These are phyloP conservation scores for Microcebus lehilahytsara DNA, from an alignment of 2,113 vertebrate species.

Conservation along the genomic window DNA sequence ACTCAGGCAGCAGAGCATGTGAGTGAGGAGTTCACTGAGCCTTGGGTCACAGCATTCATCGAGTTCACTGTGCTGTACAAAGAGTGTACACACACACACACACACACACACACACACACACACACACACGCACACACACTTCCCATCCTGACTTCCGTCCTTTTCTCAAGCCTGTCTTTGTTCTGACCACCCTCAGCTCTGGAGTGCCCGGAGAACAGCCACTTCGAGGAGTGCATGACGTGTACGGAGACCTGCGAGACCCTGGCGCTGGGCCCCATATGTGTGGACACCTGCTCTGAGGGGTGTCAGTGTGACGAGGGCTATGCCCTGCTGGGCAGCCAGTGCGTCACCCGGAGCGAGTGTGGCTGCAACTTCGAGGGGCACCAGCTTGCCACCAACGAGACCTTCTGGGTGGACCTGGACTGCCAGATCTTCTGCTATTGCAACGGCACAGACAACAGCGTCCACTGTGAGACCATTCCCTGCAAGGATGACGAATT, in stretches of 20 bases:
- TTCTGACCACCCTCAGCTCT: constrained; percentile 86
- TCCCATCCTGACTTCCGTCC: background rate
- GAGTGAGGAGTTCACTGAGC: background rate
- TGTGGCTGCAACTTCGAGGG: constrained; percentile 94
- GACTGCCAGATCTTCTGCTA: constrained; percentile 97
- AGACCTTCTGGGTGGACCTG: constrained; percentile 96
- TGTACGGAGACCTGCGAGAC: constrained; percentile 93
- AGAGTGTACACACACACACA: too few relatives aligned
- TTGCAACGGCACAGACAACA: constrained; percentile 97
- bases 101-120: background rate
- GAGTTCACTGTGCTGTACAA: background rate
- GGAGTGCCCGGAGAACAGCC: constrained; percentile 94
- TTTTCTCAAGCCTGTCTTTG: background rate
- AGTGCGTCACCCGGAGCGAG: constrained; percentile 90
- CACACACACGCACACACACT: rapidly evolving
- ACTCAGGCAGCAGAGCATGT: background rate
- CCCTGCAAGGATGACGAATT: constrained; percentile 93
- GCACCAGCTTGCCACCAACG: constrained; percentile 91
- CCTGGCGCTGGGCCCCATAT: constrained; percentile 87
- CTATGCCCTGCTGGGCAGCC: constrained; percentile 87
- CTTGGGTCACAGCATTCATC: rapidly evolving
- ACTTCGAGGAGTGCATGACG: constrained; percentile 95
- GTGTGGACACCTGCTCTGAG: constrained; percentile 89
- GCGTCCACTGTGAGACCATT: constrained; percentile 90
- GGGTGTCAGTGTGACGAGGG: constrained; percentile 96